Base-by-base conservation (phyloP, 1,140 invertebrate species). In the Bathynomus jamesi region DNA sequence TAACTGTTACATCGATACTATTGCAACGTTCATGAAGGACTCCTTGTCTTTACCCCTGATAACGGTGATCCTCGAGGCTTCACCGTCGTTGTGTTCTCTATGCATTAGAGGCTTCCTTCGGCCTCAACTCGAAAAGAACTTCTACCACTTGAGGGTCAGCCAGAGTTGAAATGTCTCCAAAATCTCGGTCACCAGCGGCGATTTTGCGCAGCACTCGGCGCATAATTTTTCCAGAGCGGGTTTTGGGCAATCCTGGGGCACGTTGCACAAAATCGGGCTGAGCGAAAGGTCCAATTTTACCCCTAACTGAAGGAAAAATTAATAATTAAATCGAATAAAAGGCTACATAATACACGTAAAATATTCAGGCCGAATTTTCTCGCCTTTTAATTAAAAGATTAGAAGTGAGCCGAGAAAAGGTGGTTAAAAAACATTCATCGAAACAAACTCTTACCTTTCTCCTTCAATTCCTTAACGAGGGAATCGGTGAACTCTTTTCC, bases 221-320 rank as follows among this genome's bases (percentile, higher is more conserved):
- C 94, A 99, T 98, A 61, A 99, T 98, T 84, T 99, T 99, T 3
- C 97, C 97, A 1, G 95, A 98, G 46, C 96, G 87, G 0, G 97
- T 99, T 83, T 99, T 99, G 0, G 97, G 96, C 65, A 99, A 83
- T 1, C 88, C 90, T 4, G 94, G 92, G 2, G 95, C 94, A 79
- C 92, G 87, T 78, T 98, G 96, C 61, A 99, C 90, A 4, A 91
- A 88, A 79, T 99, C 97, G 0, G 97, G 97, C 80, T 91, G 88
- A 3, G 96, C 97, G 83, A 99, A 98, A 1, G 96, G 91, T 11
- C 96, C 96, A 76, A 99, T 99, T 78, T 91, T 91, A 73, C 90
- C 88, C 65, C 96, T 87, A 0, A 99, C 94, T 86, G 86, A 25
- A 81, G 79, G 71, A 17, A 70, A 72, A 79, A 78, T 40, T 71